Percentiles rank a stretch among this genome's conserved stretches.
Evolutionary conservation across 2,797 vertebrate genomes (phyloP).

Genomic region (Acrocephalus scirpaceus): DNA sequence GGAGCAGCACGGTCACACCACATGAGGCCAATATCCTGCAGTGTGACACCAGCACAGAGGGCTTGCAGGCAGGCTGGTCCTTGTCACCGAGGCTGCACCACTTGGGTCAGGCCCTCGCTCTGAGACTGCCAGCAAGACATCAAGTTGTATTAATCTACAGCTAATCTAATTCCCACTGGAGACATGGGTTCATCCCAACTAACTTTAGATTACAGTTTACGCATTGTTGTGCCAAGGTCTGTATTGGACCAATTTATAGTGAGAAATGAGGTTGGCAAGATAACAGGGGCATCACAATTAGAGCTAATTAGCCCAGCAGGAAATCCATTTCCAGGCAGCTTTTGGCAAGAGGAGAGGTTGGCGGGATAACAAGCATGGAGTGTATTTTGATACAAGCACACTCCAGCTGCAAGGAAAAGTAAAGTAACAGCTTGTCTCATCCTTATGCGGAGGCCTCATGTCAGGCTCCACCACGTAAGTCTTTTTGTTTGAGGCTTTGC

Average conservation of each 20-base stretch:
- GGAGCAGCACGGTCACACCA: rapidly evolving
- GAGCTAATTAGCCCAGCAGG: constrained; percentile 71
- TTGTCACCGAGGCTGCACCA: rapidly evolving
- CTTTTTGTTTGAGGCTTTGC: constrained; percentile 10
- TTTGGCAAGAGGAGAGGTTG: constrained; percentile 61
- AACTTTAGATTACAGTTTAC: constrained; percentile 33
- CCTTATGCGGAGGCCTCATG: background rate
- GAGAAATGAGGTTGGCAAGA: constrained; percentile 69
- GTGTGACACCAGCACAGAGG: rapidly evolving
- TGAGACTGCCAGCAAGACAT: background rate
- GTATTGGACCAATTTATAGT: constrained; percentile 60
- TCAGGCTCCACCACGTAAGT: background rate
- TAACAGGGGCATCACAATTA: constrained; percentile 71
- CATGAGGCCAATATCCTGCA: background rate
- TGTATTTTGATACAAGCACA: constrained; percentile 68
- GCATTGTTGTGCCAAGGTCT: constrained; percentile 33
- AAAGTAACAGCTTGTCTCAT: constrained; percentile 60
- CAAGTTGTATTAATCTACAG: background rate
- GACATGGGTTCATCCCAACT: background rate
- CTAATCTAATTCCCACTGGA: background rate
- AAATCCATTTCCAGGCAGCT: constrained; percentile 71
- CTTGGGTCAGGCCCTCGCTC: background rate
- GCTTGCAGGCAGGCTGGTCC: background rate
- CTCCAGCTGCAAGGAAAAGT: constrained; percentile 66
- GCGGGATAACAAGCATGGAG: constrained; percentile 58